Evolutionary conservation across 2,888 invertebrate species (phyloP), one percentile per base, ranked within the genome.

Genomic region (Lasius platythorax): DNA sequence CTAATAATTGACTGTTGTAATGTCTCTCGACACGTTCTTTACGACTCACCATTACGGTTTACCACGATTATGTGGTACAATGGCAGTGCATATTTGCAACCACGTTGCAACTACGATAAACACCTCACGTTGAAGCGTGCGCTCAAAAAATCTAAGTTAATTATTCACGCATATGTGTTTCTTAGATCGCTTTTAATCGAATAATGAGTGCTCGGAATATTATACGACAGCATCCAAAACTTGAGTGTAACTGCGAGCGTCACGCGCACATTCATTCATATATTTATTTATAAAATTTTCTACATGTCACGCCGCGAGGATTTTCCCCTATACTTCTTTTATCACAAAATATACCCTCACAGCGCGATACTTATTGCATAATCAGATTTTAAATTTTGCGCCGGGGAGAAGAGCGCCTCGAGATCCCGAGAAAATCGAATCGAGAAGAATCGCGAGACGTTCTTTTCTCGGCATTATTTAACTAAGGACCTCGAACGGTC

Each of bases 311-410:
- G 8, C 40, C 58, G 18, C 28, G 28, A 37, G 23, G 43, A 33
- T 46, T 46, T 58, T 23, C n/a, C 33, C 37, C 37, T 28, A 50
- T 40, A 63, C 43, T 43, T 11, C 37, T 28, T 61, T 3, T 81
- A 81, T 81, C 73, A 72, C 79, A 79, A 79, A 58, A 5, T 37
- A 4, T 70, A 43, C 37, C 23, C 61, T 46, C 72, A 28, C 37
- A 23, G 30, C n/a, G 72, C 56, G 9, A 8, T 56, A 79, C n/a
- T 72, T 61, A 50, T 61, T 81, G 11, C 9, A 33, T 23, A 37
- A 61, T 81, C 73, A 53, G 30, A 61, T 81, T n/a, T 73, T 81
- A 61, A 73, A 81, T 81, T 72, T 81, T 12, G 12, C 46, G 18
- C 33, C 43, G 37, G 30, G 61, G 12, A 46, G 23, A 58, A 8